Evolutionary conservation across 1,140 invertebrate species (phyloP).

Genomic region (Drosophila ficusphila): DNA sequence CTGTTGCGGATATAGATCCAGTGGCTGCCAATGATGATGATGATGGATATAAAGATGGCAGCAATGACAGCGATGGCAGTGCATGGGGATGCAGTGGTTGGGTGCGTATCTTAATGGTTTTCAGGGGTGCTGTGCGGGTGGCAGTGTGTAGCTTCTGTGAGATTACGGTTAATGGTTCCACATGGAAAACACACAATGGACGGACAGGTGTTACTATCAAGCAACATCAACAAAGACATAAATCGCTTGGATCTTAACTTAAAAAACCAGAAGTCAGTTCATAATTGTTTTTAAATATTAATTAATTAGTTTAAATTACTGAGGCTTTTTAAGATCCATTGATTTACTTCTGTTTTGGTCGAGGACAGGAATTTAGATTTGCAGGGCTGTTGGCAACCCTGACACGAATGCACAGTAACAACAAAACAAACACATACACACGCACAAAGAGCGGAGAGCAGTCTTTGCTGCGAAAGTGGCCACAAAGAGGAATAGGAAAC

Average conservation of each 20-base stretch:
- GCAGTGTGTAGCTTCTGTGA: conserved; percentile 19
- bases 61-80: conserved; percentile 51
- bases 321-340: neutral
- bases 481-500: conserved; percentile 58
- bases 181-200: conserved; percentile 19
- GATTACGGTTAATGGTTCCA: conserved; percentile 13
- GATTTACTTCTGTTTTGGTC: neutral
- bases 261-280: no score
- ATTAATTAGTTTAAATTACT: no score
- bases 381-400: conserved; percentile 44
- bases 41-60: conserved; percentile 42
- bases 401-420: conserved; percentile 64
- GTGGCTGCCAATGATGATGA: conserved; percentile 37
- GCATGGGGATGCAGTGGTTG: conserved; percentile 50
- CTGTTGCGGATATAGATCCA: conserved; percentile 10
- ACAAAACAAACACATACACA: conserved; percentile 58
- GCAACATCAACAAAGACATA: neutral
- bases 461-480: conserved; percentile 54
- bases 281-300: neutral
- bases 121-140: conserved; percentile 52
- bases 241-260: conserved; percentile 9
- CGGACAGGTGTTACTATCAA: conserved; percentile 2
- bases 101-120: conserved; percentile 76
- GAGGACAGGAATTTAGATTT: neutral
- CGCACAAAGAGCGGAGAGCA: conserved; percentile 28